Base-by-base conservation (phyloP, 2,888 invertebrate species). In the Bombyx huttoni region DNA sequence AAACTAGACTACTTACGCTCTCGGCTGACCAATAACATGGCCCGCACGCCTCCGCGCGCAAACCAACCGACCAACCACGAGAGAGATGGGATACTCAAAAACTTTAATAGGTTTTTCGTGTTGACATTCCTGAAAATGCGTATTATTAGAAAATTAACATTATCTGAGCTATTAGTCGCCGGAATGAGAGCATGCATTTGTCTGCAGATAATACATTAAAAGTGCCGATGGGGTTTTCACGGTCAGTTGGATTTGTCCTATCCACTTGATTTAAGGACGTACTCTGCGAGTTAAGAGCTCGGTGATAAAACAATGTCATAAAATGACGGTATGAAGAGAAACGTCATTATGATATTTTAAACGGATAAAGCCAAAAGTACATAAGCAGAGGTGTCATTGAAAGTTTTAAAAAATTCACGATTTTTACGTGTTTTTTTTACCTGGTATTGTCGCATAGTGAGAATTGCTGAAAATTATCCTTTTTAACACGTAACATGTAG, bases 51-150 rank as follows among this genome's bases (percentile, higher is more conserved):
- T 81, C 78, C 81, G 72, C 81, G 72, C 75, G 56, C 60, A 61
- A 60, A 58, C 46, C 47, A 40, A 33, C 54, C 58, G 35, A 55
- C 87, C 85, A 87, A 86, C 85, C 70, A 55, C 62, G 58, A 52
- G 57, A 72, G 72, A 78, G 77, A 24, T 1, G 76, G 65, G 70
- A 78, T 78, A 81, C 81, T 85, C 75, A 68, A 79, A 81, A 78
- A 78, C 69, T 84, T 85, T 82, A 85, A 84, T 78, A 79, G 76
- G 79, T 75, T 85, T 85, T 79, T 76, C 80, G 68, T 83, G 84
- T 85, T 68, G 67, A 67, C 70, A 66, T 70, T 72, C 67, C 69
- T 65, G 65, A 65, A 64, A 66, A 64, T 62, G 62, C 58, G 63
- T 70, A 69, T 70, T 64, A 64, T 65, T 61, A 56, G 66, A 62